Base-by-base conservation (phyloP, 2,113 vertebrate species). In the Parotia lawesii region DNA sequence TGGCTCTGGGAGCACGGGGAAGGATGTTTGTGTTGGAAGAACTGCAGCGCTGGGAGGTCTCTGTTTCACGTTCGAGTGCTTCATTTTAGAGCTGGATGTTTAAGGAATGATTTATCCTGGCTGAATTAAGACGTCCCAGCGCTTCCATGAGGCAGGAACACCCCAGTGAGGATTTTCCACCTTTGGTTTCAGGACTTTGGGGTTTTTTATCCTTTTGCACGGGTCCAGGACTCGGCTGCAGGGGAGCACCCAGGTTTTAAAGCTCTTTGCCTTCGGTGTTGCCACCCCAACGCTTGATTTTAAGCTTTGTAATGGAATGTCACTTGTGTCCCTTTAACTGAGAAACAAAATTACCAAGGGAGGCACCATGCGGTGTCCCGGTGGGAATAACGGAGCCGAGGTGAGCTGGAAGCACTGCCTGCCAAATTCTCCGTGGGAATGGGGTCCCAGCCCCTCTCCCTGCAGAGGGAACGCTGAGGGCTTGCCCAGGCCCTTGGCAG, bases 1-100 rank as follows among this genome's bases (percentile, higher is more conserved):
- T 84, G 84, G 89, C 91, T 79, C 44, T 31, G 72, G 88, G 27
- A 58, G 16, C 64, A 13, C 0, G 1, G 22, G 64, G 16, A 8
- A 8, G 37, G 37, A 82, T 48, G 57, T 87, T 94, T 92, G 93
- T 65, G 57, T 88, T 85, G 89, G 93, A 87, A 51, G 48, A 66
- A 50, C 15, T 7, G 73, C 81, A 7, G 4, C 24, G 1, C 15
- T 28, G 82, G 54, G 71, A 85, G 70, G 21, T 8, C 40, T 75
- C 47, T 29, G 61, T 25, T 83, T 86, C 35, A 24, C 0, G 0
- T 90, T 53, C 0, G 40, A 84, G 75, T 24, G 58, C 64, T 80
- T 90, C 48, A 9, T 48, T 81, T 77, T 42, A 77, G 90, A 67
- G 86, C 61, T 7, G 83, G 27, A 11, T 29, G 57, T 74, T 69